Base-by-base conservation (phyloP, 23 tunicate genomes). In the Halocynthia roretzi region DNA sequence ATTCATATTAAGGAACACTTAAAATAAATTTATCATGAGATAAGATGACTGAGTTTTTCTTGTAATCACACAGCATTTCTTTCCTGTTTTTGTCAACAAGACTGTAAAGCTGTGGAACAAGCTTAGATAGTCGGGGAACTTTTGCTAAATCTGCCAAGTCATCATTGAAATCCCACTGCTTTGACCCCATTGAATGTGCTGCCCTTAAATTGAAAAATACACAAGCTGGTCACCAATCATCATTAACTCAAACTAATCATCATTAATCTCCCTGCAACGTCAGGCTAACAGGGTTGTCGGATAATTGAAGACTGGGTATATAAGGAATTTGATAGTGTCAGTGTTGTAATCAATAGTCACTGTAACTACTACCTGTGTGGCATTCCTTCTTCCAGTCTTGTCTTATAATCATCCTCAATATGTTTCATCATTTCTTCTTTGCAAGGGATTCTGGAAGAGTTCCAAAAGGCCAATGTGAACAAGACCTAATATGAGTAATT, bases 141-240 rank as follows among this genome's bases (percentile, higher is more conserved):
- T 77, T 86, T 21, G 86, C 61, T 50, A 67, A 22, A 81, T 91
- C 97, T 15, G 97, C 91, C 19, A 91, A 80, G 7, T 85, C 81
- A 51, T 91, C 55, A 67, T 91, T 91, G 80, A 81, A 91, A 6
- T 76, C 87, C 97, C 97, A 91, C 72, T 91, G 97, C 22, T 56
- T 56, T 5, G 76, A 52, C 0, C 80, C 97, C 81, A 91, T 17
- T 50, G 81, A 52, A 66, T 91, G 97, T 8, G 90, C 80, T 19
- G 72, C 83, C 15, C 95, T 88, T 8, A 68, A 68, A 22, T 11
- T 4, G 48, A 18, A 21, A 20, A 68, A 68, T 68, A 58, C 15
- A 58, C 63, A 58, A 58, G 63, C 63, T 58, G 2, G 63, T 58
- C 15, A n/a, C 63, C 17, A 14, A 14, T 58, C 63, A 58, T 15